Conservation (phyloP, 2,797 vertebrate genomes). For the Steatocranus sp. region DNA sequence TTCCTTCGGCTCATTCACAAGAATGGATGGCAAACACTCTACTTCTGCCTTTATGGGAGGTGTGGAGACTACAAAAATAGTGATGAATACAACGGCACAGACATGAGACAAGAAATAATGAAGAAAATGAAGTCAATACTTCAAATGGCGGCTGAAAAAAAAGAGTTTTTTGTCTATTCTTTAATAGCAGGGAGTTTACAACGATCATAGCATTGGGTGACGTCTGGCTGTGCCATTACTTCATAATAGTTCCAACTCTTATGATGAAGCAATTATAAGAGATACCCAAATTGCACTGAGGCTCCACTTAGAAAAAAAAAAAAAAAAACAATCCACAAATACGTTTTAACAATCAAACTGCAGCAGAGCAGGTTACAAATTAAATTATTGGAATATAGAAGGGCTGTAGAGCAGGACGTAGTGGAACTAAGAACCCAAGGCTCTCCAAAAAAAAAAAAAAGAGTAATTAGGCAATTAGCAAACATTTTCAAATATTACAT, state of each 20-base stretch:
- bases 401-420: background rate
- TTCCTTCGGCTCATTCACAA: constrained; percentile 36
- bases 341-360: constrained; percentile 6
- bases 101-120: background rate
- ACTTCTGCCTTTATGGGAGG: constrained; percentile 7
- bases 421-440: background rate
- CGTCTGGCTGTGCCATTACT: constrained; percentile 29
- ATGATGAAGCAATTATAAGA: constrained; percentile 42
- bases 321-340: background rate
- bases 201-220: constrained; percentile 22
- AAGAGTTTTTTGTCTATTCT: background rate
- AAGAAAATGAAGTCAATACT: constrained; percentile 21
- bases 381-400: background rate
- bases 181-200: constrained; percentile 32
- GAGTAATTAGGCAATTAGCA: background rate
- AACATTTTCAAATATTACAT: background rate
- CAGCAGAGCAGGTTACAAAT: background rate
- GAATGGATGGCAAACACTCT: constrained; percentile 10
- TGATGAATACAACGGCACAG: constrained; percentile 7
- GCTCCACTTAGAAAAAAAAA: background rate
- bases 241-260: constrained; percentile 39
- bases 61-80: constrained; percentile 15
- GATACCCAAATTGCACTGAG: constrained; percentile 8
- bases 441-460: background rate
- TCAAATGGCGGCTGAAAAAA: background rate